A percentile compares a stretch with the other conserved stretches of the same genome.
These are phyloP conservation scores for Graphium colonna DNA, from an alignment of 2,888 invertebrate species.

Conservation along the genomic window DNA sequence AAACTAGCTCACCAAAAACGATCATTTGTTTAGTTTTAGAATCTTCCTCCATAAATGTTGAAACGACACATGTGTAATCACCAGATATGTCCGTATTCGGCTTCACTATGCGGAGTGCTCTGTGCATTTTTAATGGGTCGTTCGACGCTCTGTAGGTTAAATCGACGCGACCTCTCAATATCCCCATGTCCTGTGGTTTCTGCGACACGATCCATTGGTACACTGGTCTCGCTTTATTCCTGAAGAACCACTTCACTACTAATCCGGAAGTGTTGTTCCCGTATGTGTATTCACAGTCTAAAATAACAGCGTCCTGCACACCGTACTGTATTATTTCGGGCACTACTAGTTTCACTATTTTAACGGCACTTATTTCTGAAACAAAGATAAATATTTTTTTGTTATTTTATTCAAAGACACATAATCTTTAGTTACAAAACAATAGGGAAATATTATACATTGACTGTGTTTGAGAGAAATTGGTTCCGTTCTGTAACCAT, in stretches of 20 bases:
- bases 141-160: conserved; percentile 82
- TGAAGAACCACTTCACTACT: conserved; percentile 89
- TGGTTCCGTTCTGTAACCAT: too few species aligned
- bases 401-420: neutral
- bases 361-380: conserved; percentile 79
- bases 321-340: conserved; percentile 82
- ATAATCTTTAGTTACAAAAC: too few species aligned
- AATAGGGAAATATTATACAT: too few species aligned
- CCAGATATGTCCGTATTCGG: conserved; percentile 87
- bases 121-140: conserved; percentile 84
- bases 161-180: conserved; percentile 78
- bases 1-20: conserved; percentile 82
- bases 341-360: conserved; percentile 81
- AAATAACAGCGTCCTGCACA: conserved; percentile 80
- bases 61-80: conserved; percentile 86
- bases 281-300: conserved; percentile 87
- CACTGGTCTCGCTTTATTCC: conserved; percentile 82
- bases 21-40: conserved; percentile 83
- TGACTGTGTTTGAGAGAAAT: too few species aligned
- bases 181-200: conserved; percentile 83
- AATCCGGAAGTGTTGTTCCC: conserved; percentile 83
- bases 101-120: conserved; percentile 85
- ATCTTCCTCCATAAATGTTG: conserved; percentile 85
- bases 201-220: conserved; percentile 89
- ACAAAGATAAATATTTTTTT: conserved; percentile 39